Evolutionary conservation across 2,888 invertebrate genomes (phyloP).

Genomic region (Neria commutata): DNA sequence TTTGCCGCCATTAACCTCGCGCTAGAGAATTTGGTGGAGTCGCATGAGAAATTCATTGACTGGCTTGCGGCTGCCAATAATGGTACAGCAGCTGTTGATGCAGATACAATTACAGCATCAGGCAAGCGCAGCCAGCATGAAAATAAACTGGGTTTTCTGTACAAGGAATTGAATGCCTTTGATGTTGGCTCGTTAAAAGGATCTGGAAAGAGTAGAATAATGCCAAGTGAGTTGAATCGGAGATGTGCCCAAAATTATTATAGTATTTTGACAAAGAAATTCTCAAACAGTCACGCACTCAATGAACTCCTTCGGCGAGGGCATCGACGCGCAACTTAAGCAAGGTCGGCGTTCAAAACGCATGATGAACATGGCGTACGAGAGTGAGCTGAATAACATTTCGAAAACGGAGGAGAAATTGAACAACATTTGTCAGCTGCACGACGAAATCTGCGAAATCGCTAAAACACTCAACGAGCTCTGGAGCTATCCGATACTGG

Average conservation of each 20-base stretch:
- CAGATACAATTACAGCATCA: slow-evolving; percentile 25
- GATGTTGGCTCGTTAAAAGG: slow-evolving; percentile 39
- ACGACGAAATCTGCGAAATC: slow-evolving; percentile 62
- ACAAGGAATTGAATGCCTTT: slow-evolving; percentile 42
- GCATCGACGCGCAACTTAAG: slow-evolving; percentile 33
- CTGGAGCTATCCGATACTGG: slow-evolving; percentile 60
- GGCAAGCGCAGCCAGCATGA: slow-evolving; percentile 40
- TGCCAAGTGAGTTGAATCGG: slow-evolving; percentile 41
- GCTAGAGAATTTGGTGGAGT: slow-evolving; percentile 44
- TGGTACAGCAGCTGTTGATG: background rate
- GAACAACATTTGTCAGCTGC: slow-evolving; percentile 59
- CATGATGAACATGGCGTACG: slow-evolving; percentile 38
- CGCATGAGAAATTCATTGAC: slow-evolving; percentile 45
- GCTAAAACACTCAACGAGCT: slow-evolving; percentile 58
- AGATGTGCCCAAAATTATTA: background rate
- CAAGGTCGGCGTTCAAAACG: slow-evolving; percentile 27
- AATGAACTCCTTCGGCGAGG: slow-evolving; percentile 45
- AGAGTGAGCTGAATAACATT: slow-evolving; percentile 52
- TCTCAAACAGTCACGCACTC: slow-evolving; percentile 40
- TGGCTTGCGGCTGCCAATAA: slow-evolving; percentile 30
- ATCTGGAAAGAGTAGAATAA: slow-evolving; percentile 38
- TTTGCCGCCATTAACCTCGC: slow-evolving; percentile 51
- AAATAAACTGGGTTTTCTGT: slow-evolving; percentile 44
- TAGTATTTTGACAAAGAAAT: background rate
- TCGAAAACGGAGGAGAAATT: slow-evolving; percentile 57